Conservation (phyloP, 2,888 invertebrate genomes). For the Diabrotica balteata region DNA sequence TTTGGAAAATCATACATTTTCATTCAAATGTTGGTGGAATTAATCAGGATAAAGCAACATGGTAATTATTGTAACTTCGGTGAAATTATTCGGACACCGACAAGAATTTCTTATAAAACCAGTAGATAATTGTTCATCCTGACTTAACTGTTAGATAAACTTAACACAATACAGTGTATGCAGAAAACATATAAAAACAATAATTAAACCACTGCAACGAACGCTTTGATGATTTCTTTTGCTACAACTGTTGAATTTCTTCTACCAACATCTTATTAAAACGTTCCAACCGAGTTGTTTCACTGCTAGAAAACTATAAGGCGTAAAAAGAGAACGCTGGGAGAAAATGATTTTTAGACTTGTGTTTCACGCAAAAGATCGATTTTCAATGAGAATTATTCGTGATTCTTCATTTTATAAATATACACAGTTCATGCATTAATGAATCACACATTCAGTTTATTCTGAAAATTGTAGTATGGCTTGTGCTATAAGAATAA, state of each 20-base stretch:
- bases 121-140: constrained; percentile 3
- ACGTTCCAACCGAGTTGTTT: constrained; percentile 12
- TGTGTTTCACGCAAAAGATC: too few relatives aligned
- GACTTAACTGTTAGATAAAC: neutral
- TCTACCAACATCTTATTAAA: constrained; percentile 13
- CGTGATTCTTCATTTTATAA: too few relatives aligned
- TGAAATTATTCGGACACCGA: neutral
- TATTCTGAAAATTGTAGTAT: too few relatives aligned
- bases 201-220: constrained; percentile 16
- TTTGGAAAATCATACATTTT: too few relatives aligned
- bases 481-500: too few relatives aligned
- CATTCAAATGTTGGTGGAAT: too few relatives aligned
- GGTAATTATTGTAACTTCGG: too few relatives aligned
- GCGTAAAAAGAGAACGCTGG: neutral
- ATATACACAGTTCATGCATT: too few relatives aligned
- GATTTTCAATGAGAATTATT: too few relatives aligned
- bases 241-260: constrained; percentile 12
- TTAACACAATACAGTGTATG: constrained; percentile 3
- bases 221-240: constrained; percentile 19
- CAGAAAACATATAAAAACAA: neutral
- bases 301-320: constrained; percentile 6
- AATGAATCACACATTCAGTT: too few relatives aligned
- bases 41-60: too few relatives aligned
- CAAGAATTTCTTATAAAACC: neutral
- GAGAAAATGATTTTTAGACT: neutral